Evolutionary conservation across 2,888 invertebrate species (phyloP).

Genomic region (Cancer borealis): DNA sequence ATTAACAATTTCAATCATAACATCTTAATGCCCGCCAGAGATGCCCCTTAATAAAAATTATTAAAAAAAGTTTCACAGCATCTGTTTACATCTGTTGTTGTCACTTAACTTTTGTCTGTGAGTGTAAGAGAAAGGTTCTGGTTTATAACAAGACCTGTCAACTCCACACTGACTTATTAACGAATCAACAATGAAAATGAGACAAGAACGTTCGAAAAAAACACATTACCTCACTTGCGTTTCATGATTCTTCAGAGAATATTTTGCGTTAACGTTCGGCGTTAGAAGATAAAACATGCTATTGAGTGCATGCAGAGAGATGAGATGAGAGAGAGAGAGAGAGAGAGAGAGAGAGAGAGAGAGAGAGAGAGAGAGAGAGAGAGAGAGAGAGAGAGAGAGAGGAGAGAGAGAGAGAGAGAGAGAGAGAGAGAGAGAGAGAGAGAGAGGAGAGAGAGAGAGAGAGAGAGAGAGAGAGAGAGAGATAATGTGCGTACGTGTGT

Average conservation of each 20-base stretch:
- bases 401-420: not conserved
- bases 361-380: not conserved
- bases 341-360: not conserved
- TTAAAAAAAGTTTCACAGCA: not conserved
- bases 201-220: not conserved
- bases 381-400: not conserved
- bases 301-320: slow-evolving; percentile 1
- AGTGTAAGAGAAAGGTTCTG: not conserved
- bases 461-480: not conserved
- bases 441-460: not conserved
- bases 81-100: not conserved
- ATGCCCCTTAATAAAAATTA: not conserved
- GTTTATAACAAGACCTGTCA: not conserved
- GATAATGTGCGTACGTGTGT: not conserved
- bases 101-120: not conserved
- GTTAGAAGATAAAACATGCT: not conserved
- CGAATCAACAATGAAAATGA: slow-evolving; percentile 2
- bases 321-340: not conserved
- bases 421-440: not conserved
- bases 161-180: slow-evolving; percentile 18
- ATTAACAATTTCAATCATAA: not conserved
- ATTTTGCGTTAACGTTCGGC: not conserved
- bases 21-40: not conserved
- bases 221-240: not conserved
- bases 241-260: not conserved